Conservation (phyloP, 1,140 invertebrate species). For the Colletes latitarsis region DNA sequence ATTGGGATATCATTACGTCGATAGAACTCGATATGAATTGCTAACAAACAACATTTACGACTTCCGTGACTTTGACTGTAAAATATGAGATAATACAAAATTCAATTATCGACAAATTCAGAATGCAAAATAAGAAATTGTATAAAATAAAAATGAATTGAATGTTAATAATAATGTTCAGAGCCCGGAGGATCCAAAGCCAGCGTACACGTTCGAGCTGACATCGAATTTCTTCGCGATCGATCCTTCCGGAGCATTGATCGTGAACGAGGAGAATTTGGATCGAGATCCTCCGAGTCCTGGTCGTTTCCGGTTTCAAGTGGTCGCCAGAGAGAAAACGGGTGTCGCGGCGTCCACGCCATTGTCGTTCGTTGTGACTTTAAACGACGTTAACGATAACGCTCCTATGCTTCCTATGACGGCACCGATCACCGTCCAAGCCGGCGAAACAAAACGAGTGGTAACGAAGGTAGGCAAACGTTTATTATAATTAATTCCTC, state of each 20-base stretch:
- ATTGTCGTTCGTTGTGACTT: slow-evolving; percentile 87
- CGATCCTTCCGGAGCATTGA: slow-evolving; percentile 86
- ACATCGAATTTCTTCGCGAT: slow-evolving; percentile 92
- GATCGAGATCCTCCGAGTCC: slow-evolving; percentile 94
- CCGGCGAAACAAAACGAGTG: slow-evolving; percentile 88
- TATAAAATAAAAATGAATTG: no score
- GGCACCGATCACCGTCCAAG: slow-evolving; percentile 89
- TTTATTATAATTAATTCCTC: neutral
- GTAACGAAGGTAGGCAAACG: slow-evolving; percentile 85
- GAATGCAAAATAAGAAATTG: no score
- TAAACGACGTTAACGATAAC: slow-evolving; percentile 94
- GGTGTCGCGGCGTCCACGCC: slow-evolving; percentile 91
- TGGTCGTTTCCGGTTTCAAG: slow-evolving; percentile 90
- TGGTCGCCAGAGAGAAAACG: slow-evolving; percentile 90
- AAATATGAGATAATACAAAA: no score
- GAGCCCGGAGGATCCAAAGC: slow-evolving; percentile 86
- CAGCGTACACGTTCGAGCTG: slow-evolving; percentile 90
- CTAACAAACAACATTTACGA: no score
- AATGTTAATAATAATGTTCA: slow-evolving; percentile 57
- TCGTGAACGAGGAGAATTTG: slow-evolving; percentile 91
- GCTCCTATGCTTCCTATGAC: slow-evolving; percentile 89
- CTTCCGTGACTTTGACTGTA: no score
- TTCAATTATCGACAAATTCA: no score
- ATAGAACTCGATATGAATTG: no score
- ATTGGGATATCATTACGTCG: no score